Percentiles rank a stretch among this genome's conserved stretches.
phyloP scores from a whole-genome alignment of 2,888 invertebrate genomes.

The Linyphia triangularis region DNA sequence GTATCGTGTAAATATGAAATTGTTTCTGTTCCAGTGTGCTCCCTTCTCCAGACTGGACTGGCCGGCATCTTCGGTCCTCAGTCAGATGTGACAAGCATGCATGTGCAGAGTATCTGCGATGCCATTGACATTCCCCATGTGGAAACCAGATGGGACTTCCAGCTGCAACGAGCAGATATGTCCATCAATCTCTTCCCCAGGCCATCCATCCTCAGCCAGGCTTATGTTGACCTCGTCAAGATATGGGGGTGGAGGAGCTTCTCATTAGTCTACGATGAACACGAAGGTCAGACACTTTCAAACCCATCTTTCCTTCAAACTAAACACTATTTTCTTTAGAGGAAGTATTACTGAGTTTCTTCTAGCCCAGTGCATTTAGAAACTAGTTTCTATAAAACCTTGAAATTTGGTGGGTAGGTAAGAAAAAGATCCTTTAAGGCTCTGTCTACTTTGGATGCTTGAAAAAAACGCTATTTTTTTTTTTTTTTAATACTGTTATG shows the following conservation, averaged over 20 bases:
- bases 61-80: slow-evolving; percentile 92
- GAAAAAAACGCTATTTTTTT: too few relatives aligned
- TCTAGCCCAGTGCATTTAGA: too few relatives aligned
- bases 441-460: too few relatives aligned
- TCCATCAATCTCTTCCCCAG: slow-evolving; percentile 91
- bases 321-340: too few relatives aligned
- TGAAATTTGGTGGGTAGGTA: too few relatives aligned
- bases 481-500: too few relatives aligned
- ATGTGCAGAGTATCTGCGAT: slow-evolving; percentile 91
- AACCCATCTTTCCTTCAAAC: neutral
- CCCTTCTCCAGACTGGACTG: slow-evolving; percentile 87
- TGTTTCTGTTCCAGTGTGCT: slow-evolving; percentile 87
- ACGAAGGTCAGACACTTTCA: slow-evolving; percentile 83
- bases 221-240: slow-evolving; percentile 87
- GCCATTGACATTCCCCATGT: slow-evolving; percentile 92
- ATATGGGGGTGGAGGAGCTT: slow-evolving; percentile 90
- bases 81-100: slow-evolving; percentile 85
- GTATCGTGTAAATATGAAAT: too few relatives aligned
- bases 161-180: slow-evolving; percentile 87
- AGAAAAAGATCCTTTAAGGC: too few relatives aligned
- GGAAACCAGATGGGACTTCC: slow-evolving; percentile 90
- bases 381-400: too few relatives aligned
- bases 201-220: slow-evolving; percentile 81
- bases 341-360: too few relatives aligned
- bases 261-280: slow-evolving; percentile 91